Evolutionary conservation across 2,888 invertebrate genomes (phyloP), one percentile per base, ranked within the genome.

Genomic region (Drosophila lutescens): DNA sequence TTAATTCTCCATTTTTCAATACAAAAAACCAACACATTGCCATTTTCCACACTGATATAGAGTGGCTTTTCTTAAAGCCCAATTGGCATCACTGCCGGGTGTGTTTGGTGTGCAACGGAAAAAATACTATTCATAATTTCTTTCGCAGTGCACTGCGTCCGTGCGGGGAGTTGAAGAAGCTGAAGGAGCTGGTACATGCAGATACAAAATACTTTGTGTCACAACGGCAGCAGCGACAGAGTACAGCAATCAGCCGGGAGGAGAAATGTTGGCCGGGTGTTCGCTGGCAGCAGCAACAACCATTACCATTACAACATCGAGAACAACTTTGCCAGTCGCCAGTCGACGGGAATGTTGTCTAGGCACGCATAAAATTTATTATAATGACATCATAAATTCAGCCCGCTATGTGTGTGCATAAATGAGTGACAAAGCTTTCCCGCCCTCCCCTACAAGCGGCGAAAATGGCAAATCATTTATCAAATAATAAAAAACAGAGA

Each of bases 361-460:
- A 84, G 80, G 81, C 80, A 88, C 77, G 88, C 77, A 78, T 79
- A 79, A 85, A 77, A 86, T 80, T 74, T 80, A 78, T 87, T 84
- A 77, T 88, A 89, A 87, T 87, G 89, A 89, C 89, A 86, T 87
- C 87, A 87, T 89, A 83, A 88, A 86, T 86, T 77, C 69, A 60
- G 50, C 71, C 53, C 57, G 67, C 79, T 57, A 8, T 15, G 20
- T 41, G 34, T 51, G 51, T 51, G 68, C 71, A 60, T 63, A 78
- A 74, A 54, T 68, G 61, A 70, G 65, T 77, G 75, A 69, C 77
- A 79, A 68, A 69, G 57, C 50, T 30, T 41, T 46, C 34, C 7
- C 58, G 66, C 55, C 51, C 62, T 32, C 50, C 49, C 23, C 23
- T 55, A 73, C 59, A 10, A 44, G 50, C 57, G 43, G 56, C 60